Conservation (phyloP, 2,113 vertebrate species). For the Cebidichthys violaceus region DNA sequence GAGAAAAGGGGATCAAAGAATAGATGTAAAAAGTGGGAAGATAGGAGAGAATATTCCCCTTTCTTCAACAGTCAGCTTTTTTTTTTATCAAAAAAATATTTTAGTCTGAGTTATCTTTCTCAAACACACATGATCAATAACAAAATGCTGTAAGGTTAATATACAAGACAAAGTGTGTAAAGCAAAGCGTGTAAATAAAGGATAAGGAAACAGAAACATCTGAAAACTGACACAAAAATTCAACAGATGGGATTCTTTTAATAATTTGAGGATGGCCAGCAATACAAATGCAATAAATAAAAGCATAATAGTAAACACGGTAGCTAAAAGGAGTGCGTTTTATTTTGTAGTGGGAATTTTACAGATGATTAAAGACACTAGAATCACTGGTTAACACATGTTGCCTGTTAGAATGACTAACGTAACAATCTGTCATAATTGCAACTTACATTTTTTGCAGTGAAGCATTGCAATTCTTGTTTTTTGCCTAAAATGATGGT, state of each 20-base stretch:
- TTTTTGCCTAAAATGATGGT: neutral
- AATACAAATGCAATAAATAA: neutral
- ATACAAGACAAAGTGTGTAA: neutral
- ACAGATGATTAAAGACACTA: neutral
- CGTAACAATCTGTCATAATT: neutral
- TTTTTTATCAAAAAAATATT: neutral
- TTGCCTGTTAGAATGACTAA: neutral
- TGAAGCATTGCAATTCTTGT: neutral
- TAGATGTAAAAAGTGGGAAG: neutral
- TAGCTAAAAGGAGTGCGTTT: neutral
- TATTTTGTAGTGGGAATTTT: neutral
- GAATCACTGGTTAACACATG: neutral
- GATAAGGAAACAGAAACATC: neutral
- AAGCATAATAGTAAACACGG: neutral
- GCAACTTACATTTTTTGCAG: neutral
- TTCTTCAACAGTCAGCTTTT: too few relatives aligned
- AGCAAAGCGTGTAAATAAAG: neutral
- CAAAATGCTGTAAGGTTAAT: neutral
- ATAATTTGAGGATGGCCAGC: neutral
- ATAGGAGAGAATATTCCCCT: neutral
- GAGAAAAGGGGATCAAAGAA: neutral
- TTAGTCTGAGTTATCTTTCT: neutral
- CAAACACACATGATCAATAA: neutral
- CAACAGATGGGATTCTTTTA: neutral
- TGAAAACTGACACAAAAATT: neutral